Conservation (phyloP, 2,888 invertebrate species). For the Amblyteles armatorius region DNA sequence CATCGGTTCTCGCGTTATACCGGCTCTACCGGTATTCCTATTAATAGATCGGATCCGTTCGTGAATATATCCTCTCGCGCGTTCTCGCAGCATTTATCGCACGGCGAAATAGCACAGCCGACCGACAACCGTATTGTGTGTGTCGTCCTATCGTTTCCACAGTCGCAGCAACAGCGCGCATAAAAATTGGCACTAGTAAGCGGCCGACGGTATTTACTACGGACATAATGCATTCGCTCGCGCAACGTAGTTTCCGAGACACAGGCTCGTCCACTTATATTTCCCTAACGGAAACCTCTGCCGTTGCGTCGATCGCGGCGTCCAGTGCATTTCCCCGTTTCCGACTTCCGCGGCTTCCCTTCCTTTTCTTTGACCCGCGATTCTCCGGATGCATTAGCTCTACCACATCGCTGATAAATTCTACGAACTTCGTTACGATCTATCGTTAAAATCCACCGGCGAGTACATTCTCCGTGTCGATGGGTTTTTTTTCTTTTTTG, state of each 20-base stretch:
- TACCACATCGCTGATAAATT: neutral
- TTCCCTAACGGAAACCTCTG: constrained; percentile 58
- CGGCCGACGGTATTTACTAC: constrained; percentile 11
- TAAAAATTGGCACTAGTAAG: constrained; percentile 14
- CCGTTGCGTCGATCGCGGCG: constrained; percentile 42
- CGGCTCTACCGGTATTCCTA: constrained; percentile 28
- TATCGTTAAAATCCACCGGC: neutral
- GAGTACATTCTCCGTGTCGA: neutral
- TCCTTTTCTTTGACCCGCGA: constrained; percentile 3
- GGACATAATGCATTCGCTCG: constrained; percentile 35
- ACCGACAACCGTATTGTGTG: constrained; percentile 25
- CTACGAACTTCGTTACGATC: neutral
- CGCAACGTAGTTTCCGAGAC: constrained; percentile 12
- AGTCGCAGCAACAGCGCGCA: constrained; percentile 19
- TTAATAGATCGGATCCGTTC: constrained; percentile 33
- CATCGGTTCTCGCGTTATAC: constrained; percentile 21
- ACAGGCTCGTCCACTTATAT: constrained; percentile 12
- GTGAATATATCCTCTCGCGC: constrained; percentile 8
- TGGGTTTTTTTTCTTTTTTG: constrained; percentile 32
- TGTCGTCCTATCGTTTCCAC: constrained; percentile 27
- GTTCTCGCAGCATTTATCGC: neutral
- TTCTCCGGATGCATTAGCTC: neutral
- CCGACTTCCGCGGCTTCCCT: constrained; percentile 49
- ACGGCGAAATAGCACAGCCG: constrained; percentile 22
- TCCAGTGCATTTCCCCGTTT: constrained; percentile 58